Conservation (phyloP, 2,888 invertebrate genomes). For the Nasonia oneida region DNA sequence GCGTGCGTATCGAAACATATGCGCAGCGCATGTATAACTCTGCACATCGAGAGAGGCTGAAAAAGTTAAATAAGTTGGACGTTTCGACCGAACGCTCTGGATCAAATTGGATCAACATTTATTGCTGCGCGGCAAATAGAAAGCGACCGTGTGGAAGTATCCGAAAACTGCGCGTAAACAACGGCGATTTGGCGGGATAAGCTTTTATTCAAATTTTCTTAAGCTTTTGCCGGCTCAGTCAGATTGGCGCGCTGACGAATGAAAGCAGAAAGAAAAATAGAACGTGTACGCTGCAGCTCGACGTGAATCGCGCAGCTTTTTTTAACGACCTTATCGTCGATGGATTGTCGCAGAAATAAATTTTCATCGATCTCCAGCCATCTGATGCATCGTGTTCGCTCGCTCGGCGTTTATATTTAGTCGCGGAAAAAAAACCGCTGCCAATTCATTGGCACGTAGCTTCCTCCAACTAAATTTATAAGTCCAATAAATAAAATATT, state of each 20-base stretch:
- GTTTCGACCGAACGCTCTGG: not conserved
- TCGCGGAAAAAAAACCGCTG: not conserved
- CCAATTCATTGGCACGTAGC: too few relatives aligned
- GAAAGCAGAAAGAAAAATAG: not conserved
- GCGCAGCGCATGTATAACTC: not conserved
- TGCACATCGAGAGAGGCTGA: not conserved
- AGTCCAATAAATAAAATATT: too few relatives aligned
- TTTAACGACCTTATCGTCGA: not conserved
- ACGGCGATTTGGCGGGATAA: not conserved
- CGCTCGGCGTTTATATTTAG: not conserved
- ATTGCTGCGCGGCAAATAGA: conserved; percentile 13
- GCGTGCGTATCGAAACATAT: not conserved
- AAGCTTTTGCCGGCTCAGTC: conserved; percentile 14
- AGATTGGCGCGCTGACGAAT: not conserved
- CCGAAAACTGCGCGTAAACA: conserved; percentile 22
- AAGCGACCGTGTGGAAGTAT: not conserved
- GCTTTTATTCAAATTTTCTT: conserved; percentile 28
- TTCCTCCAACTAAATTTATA: too few relatives aligned
- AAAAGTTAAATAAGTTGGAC: conserved; percentile 32
- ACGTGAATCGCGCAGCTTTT: not conserved
- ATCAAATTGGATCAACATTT: conserved; percentile 33
- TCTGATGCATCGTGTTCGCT: not conserved
- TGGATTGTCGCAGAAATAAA: not conserved
- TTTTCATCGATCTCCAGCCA: too few relatives aligned
- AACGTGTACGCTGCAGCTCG: not conserved